These are phyloP conservation scores for Mystacornis crossleyi DNA, from an alignment of 2,113 vertebrate genomes.

Conservation along the genomic window DNA sequence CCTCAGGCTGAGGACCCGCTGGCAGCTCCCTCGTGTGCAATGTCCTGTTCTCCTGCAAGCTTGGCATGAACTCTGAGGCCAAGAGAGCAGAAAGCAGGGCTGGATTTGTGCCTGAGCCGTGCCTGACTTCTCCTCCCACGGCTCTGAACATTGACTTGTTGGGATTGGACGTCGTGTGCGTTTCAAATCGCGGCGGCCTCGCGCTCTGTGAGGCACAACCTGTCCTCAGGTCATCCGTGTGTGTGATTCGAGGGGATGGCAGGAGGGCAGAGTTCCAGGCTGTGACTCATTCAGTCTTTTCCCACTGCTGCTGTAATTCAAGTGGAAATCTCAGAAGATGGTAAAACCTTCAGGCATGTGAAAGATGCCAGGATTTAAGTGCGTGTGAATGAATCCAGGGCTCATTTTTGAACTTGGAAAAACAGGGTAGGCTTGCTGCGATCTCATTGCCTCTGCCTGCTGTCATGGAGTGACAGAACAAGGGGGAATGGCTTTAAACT, in stretches of 20 bases:
- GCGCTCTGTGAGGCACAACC: background rate
- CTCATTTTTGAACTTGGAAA: background rate
- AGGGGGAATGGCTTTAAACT: background rate
- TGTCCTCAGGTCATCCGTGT: background rate
- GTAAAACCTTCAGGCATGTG: constrained; percentile 20
- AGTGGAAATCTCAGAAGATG: constrained; percentile 16
- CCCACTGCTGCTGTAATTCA: constrained; percentile 14
- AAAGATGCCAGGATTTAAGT: background rate
- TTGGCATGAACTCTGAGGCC: accelerated
- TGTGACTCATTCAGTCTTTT: constrained; percentile 14
- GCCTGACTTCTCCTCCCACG: background rate
- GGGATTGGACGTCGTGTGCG: accelerated
- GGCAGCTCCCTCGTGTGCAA: accelerated
- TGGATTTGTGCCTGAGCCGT: background rate
- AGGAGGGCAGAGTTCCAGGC: background rate
- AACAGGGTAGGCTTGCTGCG: background rate
- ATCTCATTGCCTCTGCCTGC: background rate
- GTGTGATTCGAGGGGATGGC: background rate
- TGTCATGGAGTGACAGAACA: background rate
- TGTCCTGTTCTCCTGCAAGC: background rate
- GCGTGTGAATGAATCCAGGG: background rate
- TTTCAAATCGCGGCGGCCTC: background rate
- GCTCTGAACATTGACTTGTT: background rate
- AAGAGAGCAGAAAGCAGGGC: background rate
- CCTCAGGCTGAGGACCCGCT: accelerated